Conservation (phyloP, 2,888 invertebrate species). For the Hetaerina titia region DNA sequence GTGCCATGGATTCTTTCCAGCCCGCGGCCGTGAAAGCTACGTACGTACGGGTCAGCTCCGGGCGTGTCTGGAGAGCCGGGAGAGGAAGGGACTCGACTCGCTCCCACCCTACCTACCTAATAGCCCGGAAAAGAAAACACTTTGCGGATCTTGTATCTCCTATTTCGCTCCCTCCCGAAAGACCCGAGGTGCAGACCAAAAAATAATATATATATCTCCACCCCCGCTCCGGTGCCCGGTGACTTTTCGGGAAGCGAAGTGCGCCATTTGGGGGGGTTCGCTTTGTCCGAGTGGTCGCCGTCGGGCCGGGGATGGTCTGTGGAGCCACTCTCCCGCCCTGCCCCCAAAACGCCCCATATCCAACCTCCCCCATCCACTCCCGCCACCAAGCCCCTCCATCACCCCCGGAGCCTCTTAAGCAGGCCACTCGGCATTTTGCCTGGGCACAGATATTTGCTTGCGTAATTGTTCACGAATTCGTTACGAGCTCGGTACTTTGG, state of each 20-base stretch:
- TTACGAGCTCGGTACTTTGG: not conserved
- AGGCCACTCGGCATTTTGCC: constrained; percentile 30
- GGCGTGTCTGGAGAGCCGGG: not conserved
- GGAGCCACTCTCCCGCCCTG: not conserved
- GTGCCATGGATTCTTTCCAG: constrained; percentile 59
- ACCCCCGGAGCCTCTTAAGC: not conserved
- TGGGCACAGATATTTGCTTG: not conserved
- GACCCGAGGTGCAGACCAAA: constrained; percentile 15
- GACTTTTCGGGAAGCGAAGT: not conserved
- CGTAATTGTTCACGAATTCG: constrained; percentile 20
- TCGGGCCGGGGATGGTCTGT: not conserved
- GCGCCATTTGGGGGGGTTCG: not conserved
- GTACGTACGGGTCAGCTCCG: constrained; percentile 21
- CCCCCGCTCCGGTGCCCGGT: not conserved
- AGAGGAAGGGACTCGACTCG: constrained; percentile 9
- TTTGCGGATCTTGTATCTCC: not conserved
- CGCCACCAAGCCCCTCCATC: not conserved
- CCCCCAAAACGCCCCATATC: too few species aligned
- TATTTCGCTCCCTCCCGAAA: constrained; percentile 15
- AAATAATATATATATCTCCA: not conserved
- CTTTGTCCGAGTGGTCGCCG: not conserved
- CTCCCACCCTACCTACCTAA: constrained; percentile 57
- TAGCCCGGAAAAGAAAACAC: constrained; percentile 66
- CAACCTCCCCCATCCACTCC: not conserved
- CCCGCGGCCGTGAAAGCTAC: constrained; percentile 57